A percentile compares a stretch with the other conserved stretches of the same genome.
These are phyloP conservation scores for Falco rusticolus DNA, from an alignment of 2,797 vertebrate species.

Conservation along the genomic window DNA sequence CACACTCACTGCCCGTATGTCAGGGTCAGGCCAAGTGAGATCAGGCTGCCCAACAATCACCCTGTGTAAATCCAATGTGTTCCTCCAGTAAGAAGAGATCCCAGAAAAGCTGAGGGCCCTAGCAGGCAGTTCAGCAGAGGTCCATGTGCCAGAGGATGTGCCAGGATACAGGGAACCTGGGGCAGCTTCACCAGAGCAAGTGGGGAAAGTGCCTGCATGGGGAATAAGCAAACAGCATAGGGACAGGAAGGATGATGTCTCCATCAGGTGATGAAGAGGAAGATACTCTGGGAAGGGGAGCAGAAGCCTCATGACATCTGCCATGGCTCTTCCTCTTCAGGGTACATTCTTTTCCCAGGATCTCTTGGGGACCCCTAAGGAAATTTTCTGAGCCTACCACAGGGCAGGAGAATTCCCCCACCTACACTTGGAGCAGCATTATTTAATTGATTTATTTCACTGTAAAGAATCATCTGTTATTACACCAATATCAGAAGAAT, in stretches of 20 bases:
- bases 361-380: neutral
- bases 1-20: rapidly evolving
- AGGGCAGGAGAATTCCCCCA: neutral
- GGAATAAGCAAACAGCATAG: neutral
- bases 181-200: neutral
- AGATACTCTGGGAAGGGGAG: neutral
- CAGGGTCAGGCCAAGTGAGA: neutral
- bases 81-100: neutral
- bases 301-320: neutral
- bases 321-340: neutral
- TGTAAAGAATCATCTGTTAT: neutral
- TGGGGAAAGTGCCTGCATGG: rapidly evolving
- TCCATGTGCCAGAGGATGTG: neutral
- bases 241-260: neutral
- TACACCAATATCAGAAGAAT: neutral
- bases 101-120: neutral
- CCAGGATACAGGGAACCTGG: neutral
- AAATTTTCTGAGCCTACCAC: neutral
- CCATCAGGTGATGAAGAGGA: neutral
- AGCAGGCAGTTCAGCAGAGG: neutral
- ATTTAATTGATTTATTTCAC: neutral
- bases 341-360: neutral
- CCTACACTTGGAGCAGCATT: neutral
- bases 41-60: neutral
- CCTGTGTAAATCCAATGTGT: neutral